A percentile compares a stretch with the other conserved stretches of the same genome.
Evolutionary conservation across 2,888 invertebrate species (phyloP).

Genomic region (Acleris cristana): DNA sequence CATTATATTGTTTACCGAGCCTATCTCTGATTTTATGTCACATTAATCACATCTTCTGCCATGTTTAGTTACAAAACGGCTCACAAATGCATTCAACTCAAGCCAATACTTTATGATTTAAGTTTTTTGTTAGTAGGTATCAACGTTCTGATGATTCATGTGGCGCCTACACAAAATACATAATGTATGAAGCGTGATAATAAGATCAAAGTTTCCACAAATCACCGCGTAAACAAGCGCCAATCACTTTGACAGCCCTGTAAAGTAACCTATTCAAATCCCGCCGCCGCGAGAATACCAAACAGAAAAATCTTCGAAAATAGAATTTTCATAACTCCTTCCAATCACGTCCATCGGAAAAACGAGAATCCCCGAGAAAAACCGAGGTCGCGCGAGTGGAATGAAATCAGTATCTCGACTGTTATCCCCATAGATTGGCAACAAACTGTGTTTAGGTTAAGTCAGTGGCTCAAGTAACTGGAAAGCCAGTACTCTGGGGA

Average conservation of each 20-base stretch:
- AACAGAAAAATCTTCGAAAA: conserved; percentile 33
- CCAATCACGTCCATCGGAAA: conserved; percentile 30
- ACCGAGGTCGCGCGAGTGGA: conserved; percentile 24
- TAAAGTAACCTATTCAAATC: conserved; percentile 34
- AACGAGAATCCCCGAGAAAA: conserved; percentile 27
- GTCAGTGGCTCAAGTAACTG: conserved; percentile 34
- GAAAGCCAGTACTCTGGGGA: conserved; percentile 31
- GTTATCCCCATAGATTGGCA: conserved; percentile 34
- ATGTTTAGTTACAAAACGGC: too few relatives aligned
- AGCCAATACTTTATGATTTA: too few relatives aligned
- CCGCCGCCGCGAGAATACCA: conserved; percentile 28
- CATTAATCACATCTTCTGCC: too few relatives aligned
- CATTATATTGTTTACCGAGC: too few relatives aligned
- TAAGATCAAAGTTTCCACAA: conserved; percentile 12
- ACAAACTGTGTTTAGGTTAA: conserved; percentile 37
- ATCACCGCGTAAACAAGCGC: conserved; percentile 19
- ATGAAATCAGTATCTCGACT: conserved; percentile 35
- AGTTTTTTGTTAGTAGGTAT: too few relatives aligned
- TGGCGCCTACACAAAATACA: background rate
- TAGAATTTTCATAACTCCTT: conserved; percentile 37
- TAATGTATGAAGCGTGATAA: background rate
- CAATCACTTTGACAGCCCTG: conserved; percentile 29
- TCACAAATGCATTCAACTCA: too few relatives aligned
- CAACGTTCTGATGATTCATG: too few relatives aligned
- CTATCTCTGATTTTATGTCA: too few relatives aligned